phyloP scores from a whole-genome alignment of 2,888 invertebrate genomes.

The Abrostola tripartita region DNA sequence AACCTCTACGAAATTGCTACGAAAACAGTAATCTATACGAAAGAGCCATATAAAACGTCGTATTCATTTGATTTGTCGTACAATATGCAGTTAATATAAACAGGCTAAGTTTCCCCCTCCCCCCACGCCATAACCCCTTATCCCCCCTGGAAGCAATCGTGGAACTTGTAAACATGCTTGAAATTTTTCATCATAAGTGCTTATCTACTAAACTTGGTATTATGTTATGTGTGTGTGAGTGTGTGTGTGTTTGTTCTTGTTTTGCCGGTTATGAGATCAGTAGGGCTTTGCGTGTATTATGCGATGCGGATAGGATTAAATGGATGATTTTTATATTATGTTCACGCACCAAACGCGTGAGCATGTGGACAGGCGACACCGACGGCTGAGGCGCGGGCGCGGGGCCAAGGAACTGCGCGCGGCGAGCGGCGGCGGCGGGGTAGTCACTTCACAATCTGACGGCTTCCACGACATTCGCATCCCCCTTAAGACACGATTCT shows the following conservation, averaged over 20 bases:
- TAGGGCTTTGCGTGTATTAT: background rate
- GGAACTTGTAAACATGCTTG: conserved; percentile 43
- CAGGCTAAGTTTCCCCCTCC: conserved; percentile 32
- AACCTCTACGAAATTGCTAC: conserved; percentile 37
- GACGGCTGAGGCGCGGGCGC: background rate
- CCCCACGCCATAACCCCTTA: conserved; percentile 9
- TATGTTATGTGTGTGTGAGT: conserved; percentile 12
- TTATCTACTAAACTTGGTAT: conserved; percentile 39
- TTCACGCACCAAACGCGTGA: background rate
- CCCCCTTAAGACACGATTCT: background rate
- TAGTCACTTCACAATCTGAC: background rate
- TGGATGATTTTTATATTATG: background rate
- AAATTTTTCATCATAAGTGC: conserved; percentile 52
- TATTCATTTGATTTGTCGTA: conserved; percentile 46
- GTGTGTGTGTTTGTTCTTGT: conserved; percentile 13
- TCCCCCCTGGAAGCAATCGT: conserved; percentile 30
- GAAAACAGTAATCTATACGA: conserved; percentile 22
- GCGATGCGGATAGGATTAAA: background rate
- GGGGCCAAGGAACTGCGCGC: background rate
- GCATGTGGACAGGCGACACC: background rate
- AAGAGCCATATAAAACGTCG: conserved; percentile 25
- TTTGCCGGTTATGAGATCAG: conserved; percentile 18
- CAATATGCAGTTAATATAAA: conserved; percentile 54
- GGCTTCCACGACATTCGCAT: background rate
- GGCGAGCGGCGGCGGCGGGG: background rate